Evolutionary conservation across 2,888 invertebrate genomes (phyloP).

Genomic region (Ellobium chinense): DNA sequence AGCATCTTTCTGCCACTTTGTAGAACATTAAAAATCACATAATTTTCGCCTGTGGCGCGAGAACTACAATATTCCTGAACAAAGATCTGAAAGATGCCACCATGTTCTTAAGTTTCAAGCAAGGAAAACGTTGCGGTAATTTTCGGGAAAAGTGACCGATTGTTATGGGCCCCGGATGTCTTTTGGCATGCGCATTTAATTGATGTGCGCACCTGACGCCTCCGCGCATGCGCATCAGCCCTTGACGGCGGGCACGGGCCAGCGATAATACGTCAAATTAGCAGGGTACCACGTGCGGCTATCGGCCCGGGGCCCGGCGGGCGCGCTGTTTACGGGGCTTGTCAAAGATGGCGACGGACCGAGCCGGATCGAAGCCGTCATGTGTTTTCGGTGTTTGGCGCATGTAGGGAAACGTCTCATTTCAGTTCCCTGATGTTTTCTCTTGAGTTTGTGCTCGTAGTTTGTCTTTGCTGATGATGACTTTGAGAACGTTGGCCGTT

Average conservation of each 20-base stretch:
- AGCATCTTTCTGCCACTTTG: no score
- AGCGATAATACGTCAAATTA: constrained; percentile 40
- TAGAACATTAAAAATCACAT: no score
- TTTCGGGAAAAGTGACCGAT: neutral
- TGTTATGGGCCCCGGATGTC: neutral
- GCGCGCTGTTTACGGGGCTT: constrained; percentile 2
- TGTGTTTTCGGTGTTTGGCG: constrained; percentile 15
- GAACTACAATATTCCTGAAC: no score
- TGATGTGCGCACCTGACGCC: constrained; percentile 36
- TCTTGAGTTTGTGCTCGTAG: neutral
- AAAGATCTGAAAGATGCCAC: no score
- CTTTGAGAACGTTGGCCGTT: no score
- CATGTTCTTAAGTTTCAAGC: no score
- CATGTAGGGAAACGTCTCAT: constrained; percentile 13
- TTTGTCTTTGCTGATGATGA: neutral
- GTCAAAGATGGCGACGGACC: constrained; percentile 26
- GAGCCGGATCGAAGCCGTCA: constrained; percentile 23
- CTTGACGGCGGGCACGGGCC: constrained; percentile 32
- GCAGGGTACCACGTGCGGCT: constrained; percentile 21
- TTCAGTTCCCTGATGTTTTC: neutral
- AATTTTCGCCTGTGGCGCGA: no score
- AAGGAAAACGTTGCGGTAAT: neutral
- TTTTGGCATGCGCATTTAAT: constrained; percentile 2
- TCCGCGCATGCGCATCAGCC: constrained; percentile 31
- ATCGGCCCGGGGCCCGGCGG: neutral